Base-by-base conservation (phyloP, 2,888 invertebrate species). In the Dasysyrphus tricinctus region DNA sequence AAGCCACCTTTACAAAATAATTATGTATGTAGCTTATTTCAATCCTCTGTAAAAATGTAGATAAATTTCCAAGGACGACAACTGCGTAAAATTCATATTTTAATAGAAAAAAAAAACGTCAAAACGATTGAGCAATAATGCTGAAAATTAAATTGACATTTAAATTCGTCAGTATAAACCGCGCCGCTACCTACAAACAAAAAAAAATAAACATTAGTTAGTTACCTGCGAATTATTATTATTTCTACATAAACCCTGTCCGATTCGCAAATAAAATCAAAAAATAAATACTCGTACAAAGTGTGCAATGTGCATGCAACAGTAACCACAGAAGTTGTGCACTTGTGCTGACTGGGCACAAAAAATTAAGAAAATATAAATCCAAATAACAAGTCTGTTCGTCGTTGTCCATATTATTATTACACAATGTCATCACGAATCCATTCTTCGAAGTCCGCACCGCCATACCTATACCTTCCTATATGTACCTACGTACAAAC, bases 341-440 rank as follows among this genome's bases (percentile, higher is more conserved):
- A 86, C 86, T 82, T 86, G 81, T 82, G 70, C 82, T 54, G 81
- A 42, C 51, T 42, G 54, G 24, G n/a, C 70, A 65, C 44, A 75
- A 51, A 75, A 86, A 86, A 86, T 82, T 82, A 86, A 82, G 82
- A 78, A 86, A 80, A 85, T 73, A 80, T 85, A 80, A 85, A 80
- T 80, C 61, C 72, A 47, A 67, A 65, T 63, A 70, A 72, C 80
- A 76, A 72, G 80, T 51, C 77, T 51, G 16, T 37, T 49, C n/a
- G 63, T 70, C 61, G 77, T 74, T 73, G 73, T 81, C 73, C 74
- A 75, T 67, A 79, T 79, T 81, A 81, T 85, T 67, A 79, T 79
- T 86, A 86, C 86, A 86, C 86, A 86, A 82, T 86, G 82, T 86
- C 86, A 86, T 86, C 86, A 86, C 86, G 86, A 86, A 82, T 82